Base-by-base conservation (phyloP, 2,113 vertebrate genomes). In the Semicossyphus pulcher region DNA sequence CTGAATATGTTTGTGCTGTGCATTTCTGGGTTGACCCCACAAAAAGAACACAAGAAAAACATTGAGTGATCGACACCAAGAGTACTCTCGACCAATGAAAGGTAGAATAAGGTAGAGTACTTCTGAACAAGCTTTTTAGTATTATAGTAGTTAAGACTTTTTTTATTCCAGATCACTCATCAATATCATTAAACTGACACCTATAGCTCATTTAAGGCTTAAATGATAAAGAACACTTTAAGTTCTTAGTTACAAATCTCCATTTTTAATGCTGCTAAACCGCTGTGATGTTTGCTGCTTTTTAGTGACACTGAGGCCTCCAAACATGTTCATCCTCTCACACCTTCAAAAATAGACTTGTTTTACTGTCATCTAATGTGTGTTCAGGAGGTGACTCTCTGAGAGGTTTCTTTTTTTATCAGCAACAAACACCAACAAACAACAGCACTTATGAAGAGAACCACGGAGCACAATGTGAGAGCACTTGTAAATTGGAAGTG, bases 351-450 rank as follows among this genome's bases (percentile, higher is more conserved):
- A 84, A 70, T 53, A 73, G 63, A 74, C 52, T 51, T 26, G 65
- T 84, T 84, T 83, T 72, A 59, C 42, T 51, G 57, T 20, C 68
- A 69, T 31, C 56, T 81, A 80, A 82, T 82, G 71, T 61, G 68
- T 54, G 53, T 29, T 51, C 58, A 69, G 72, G 76, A 90, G 84
- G 68, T 64, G 71, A 72, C 68, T 67, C 76, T 48, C 58, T 58
- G 66, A 36, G 69, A 85, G 57, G 47, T 49, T 83, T 88, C 14
- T 37, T 14, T 44, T 44, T 87, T 83, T 72, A 59, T 74, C 83
- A 63, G 64, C 53, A 57, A 76, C 84, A 69, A 71, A 85, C 76
- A 77, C 76, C 83, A 64, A 81, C 72, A 72, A 75, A 80, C 75
- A 60, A 80, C 79, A 73, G 72, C 83, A 81, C 78, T 84, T 73